These are phyloP conservation scores for Stenodera caucasica DNA, from an alignment of 2,888 invertebrate genomes.

Conservation along the genomic window DNA sequence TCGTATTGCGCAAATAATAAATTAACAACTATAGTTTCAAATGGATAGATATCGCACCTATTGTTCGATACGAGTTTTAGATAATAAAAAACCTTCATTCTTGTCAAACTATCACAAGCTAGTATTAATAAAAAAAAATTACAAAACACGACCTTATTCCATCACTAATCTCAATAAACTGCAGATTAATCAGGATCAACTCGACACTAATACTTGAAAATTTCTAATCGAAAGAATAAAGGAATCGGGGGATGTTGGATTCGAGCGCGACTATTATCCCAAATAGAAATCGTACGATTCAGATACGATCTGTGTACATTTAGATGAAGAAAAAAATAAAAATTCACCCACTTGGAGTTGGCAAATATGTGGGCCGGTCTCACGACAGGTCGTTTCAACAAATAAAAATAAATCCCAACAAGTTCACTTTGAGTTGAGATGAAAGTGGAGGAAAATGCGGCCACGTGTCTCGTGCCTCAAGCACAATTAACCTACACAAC, in stretches of 20 bases:
- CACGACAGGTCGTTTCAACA: conserved; percentile 3
- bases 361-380: conserved; percentile 7
- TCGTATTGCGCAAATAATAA: not conserved
- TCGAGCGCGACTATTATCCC: not conserved
- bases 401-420: conserved; percentile 2
- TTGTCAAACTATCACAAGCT: not conserved
- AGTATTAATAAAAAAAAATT: not conserved
- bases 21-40: not conserved
- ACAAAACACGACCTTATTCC: not conserved
- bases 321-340: not conserved
- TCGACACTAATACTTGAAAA: too few species aligned
- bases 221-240: too few species aligned
- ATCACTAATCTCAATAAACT: too few species aligned
- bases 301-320: not conserved
- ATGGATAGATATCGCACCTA: not conserved
- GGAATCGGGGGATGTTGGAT: not conserved
- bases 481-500: conserved; percentile 6
- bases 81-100: not conserved
- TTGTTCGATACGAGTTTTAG: not conserved
- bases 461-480: conserved; percentile 2
- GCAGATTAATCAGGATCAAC: too few species aligned
- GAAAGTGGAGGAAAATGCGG: conserved; percentile 6
- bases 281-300: not conserved
- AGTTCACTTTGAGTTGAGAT: conserved; percentile 7
- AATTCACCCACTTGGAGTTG: not conserved